Base-by-base conservation (phyloP, 2,797 vertebrate species). In the Betta splendens region DNA sequence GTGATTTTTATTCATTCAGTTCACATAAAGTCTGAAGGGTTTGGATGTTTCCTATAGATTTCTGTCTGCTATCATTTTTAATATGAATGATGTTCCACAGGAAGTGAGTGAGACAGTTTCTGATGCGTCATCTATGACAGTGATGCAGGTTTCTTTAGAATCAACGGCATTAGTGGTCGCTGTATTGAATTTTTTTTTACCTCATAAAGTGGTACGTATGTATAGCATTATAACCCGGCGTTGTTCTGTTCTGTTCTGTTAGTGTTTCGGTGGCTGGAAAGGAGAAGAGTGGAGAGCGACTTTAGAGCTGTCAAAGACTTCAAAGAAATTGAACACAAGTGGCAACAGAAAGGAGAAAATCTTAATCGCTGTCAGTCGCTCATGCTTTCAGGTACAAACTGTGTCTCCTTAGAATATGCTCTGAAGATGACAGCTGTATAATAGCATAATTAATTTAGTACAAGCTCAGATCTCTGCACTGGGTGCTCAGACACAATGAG, bases 371-470 rank as follows among this genome's bases (percentile, higher is more conserved):
- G 57, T 49, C 56, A 72, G 26, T 21, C 15, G 25, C 23, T 45
- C n/a, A 5, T 26, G 36, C 28, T 37, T 21, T 25, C 4, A 44
- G 45, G 32, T 62, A 52, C 42, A 48, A 26, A 5, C 58, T 21
- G 23, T 26, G 22, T 17, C 15, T 64, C 43, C 29, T 42, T 25
- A 55, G 55, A 22, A 43, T 29, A 18, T 25, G 43, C 47, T 60
- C 25, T 29, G 28, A 54, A 59, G 40, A 57, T 52, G 64, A 35
- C 69, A 63, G 42, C 21, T 54, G n/a, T 31, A 23, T 25, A 44
- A 56, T 39, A 23, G 3, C 52, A 7, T 13, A 7, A 6, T 25
- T 36, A 39, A 48, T 35, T 20, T 47, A 18, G 39, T 7, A 25
- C 37, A 49, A 29, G 25, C 59, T 38, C 37, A 46, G 38, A 65